Base-by-base conservation (phyloP, 2,888 invertebrate genomes). In the Hartigia nigra region DNA sequence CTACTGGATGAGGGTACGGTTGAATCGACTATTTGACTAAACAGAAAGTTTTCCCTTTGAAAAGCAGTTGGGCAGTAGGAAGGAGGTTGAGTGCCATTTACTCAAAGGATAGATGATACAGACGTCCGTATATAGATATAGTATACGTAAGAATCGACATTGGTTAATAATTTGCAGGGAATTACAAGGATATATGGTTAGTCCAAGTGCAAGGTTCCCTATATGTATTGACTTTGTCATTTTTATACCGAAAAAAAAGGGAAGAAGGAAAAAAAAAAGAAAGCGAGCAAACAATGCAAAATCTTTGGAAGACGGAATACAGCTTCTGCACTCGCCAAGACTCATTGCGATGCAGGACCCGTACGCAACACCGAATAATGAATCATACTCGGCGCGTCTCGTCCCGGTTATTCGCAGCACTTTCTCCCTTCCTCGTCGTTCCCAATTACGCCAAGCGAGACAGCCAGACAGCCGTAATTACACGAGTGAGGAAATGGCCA, bases 401-500 rank as follows among this genome's bases (percentile, higher is more conserved):
- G 80, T 75, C 78, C 70, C 81, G 70, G 74, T 55, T 55, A 55
- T 37, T 37, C 78, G 79, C 83, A 82, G 85, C 86, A 83, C 86
- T 86, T 86, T 86, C 86, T 86, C 87, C 81, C 81, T 70, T 83
- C 78, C 77, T 78, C 80, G 79, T 83, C 87, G 86, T 86, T 83
- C 86, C 80, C 84, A 81, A 87, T 84, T 86, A 85, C 82, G 79
- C 79, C 77, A 76, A 69, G 77, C 77, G 36, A 72, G 36, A 74
- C 77, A 36, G 55, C 36, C 37, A 23, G 32, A 34, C 83, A n/a
- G n/a, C 84, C 84, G 85, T 87, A 88, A 89, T 88, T 89, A 89
- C 85, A 90, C 87, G 87, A 86, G 78, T 86, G 87, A 87, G 85
- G 84, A 85, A 82, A 80, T 87, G 76, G 76, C 32, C 77, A 76